A percentile compares a stretch with the other conserved stretches of the same genome.
These are phyloP conservation scores for Syrmaticus mikado DNA, from an alignment of 2,113 vertebrate genomes.

Conservation along the genomic window DNA sequence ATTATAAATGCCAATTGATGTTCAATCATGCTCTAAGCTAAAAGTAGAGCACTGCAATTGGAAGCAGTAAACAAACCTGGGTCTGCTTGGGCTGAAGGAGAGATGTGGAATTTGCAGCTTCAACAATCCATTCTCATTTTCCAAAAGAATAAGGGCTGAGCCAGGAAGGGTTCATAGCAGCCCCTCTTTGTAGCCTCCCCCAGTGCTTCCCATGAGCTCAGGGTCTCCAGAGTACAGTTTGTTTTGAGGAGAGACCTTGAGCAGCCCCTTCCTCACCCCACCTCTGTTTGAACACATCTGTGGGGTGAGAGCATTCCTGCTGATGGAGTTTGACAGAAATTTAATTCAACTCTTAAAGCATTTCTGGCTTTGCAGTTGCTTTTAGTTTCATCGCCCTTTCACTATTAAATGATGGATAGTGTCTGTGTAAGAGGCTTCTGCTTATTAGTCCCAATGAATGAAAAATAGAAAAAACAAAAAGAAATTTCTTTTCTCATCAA, in stretches of 20 bases:
- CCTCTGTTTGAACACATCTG: not conserved
- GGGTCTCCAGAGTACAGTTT: not conserved
- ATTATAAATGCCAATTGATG: constrained; percentile 49
- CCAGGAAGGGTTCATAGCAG: not conserved
- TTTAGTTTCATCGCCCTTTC: not conserved
- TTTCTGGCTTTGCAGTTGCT: not conserved
- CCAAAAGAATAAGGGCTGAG: not conserved
- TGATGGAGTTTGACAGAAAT: not conserved
- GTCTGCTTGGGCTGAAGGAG: not conserved
- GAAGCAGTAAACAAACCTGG: constrained; percentile 26
- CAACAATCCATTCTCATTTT: not conserved
- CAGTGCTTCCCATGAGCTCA: not conserved
- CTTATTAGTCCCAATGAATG: not conserved
- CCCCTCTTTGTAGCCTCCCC: not conserved
- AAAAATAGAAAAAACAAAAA: not conserved
- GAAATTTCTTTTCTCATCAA: not conserved
- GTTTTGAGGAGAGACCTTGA: not conserved
- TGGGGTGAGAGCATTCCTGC: not conserved
- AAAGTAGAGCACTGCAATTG: not conserved
- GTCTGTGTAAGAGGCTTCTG: not conserved
- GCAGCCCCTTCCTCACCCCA: fast-evolving
- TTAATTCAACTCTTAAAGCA: not conserved
- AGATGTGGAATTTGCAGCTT: not conserved
- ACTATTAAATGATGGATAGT: not conserved
- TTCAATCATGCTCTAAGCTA: constrained; percentile 10